Conservation (phyloP, 2,888 invertebrate species). For the Megaustenia siamemsis region DNA sequence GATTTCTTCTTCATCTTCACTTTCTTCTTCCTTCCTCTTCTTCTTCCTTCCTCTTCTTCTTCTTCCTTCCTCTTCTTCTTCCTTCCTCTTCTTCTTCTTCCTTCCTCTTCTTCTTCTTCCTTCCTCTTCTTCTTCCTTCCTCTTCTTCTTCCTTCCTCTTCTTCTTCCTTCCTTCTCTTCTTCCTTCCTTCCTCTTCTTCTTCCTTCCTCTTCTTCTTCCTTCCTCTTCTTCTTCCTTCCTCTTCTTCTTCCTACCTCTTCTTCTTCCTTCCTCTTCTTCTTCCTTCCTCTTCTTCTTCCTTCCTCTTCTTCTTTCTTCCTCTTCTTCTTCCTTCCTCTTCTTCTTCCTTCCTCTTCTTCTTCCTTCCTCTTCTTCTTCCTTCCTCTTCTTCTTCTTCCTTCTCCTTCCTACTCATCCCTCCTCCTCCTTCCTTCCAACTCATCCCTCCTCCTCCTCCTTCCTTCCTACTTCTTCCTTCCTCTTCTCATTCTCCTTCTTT, state of each 20-base stretch:
- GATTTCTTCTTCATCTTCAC: background rate
- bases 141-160: background rate
- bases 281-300: no score
- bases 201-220: background rate
- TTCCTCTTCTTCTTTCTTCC: no score
- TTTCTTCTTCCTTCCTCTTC: slow-evolving; percentile 3
- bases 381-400: no score
- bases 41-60: background rate
- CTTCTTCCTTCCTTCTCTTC: background rate
- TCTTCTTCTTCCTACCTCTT: background rate
- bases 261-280: no score
- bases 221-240: background rate
- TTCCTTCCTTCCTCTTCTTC: background rate
- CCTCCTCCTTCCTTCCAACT: no score
- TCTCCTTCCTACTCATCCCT: no score
- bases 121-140: slow-evolving; percentile 7
- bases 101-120: background rate
- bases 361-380: no score
- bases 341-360: no score
- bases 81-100: background rate
- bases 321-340: no score
- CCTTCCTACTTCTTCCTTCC: no score
- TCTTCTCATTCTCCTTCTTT: no score
- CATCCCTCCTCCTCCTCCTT: no score
- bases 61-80: background rate